phyloP scores from a whole-genome alignment of 2,113 vertebrate genomes.

The Smithornis capensis region DNA sequence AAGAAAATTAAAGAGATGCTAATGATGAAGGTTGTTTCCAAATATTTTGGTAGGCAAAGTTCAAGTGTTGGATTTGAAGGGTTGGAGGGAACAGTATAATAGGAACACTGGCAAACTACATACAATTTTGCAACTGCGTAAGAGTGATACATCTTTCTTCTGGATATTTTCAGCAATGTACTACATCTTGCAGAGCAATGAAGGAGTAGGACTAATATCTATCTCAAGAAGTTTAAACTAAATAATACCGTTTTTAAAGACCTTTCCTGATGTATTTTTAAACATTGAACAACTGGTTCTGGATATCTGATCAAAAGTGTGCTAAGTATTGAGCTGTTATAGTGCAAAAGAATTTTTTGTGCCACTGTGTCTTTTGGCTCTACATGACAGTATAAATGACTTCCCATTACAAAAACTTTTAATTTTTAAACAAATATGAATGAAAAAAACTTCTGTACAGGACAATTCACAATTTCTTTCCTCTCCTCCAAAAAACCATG shows the following conservation, averaged over 20 bases:
- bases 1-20: not conserved
- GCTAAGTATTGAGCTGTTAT: not conserved
- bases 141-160: not conserved
- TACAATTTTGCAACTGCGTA: not conserved
- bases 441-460: rapidly evolving
- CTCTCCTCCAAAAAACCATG: not conserved
- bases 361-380: not conserved
- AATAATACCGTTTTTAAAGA: not conserved
- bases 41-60: not conserved
- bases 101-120: not conserved
- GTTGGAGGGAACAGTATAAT: not conserved
- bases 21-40: not conserved
- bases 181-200: not conserved
- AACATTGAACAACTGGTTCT: not conserved
- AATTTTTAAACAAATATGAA: not conserved
- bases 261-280: not conserved
- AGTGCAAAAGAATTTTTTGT: not conserved
- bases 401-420: not conserved
- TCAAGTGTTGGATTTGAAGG: not conserved
- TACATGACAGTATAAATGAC: not conserved
- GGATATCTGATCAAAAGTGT: not conserved
- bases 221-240: not conserved
- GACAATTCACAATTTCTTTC: not conserved
- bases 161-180: not conserved
- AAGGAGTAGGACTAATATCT: not conserved